A percentile compares a stretch with the other conserved stretches of the same genome.
Conservation (phyloP, 1,140 invertebrate genomes). For the Drosophila bocki region DNA sequence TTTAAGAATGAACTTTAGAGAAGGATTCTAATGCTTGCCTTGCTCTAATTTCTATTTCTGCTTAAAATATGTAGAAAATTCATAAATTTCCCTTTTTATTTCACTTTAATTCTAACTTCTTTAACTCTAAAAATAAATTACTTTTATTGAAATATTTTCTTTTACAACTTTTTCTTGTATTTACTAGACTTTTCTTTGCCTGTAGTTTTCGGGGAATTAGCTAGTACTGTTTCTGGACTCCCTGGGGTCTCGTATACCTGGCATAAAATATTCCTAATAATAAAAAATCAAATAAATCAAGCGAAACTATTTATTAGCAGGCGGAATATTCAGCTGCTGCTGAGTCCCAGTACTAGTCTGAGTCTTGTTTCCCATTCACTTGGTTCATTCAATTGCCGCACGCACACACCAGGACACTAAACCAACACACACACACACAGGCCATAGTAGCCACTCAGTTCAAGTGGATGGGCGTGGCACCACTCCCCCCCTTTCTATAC, state of each 20-base stretch:
- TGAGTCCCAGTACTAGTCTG: neutral
- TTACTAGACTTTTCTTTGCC: neutral
- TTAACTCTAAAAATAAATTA: neutral
- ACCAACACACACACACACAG: conserved; percentile 27
- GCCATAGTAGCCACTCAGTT: conserved; percentile 28
- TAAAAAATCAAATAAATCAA: conserved; percentile 82
- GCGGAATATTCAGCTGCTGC: conserved; percentile 21
- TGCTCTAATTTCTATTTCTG: neutral
- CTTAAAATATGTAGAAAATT: neutral
- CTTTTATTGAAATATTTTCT: too few species aligned
- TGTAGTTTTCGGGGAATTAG: neutral
- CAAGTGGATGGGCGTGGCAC: conserved; percentile 57
- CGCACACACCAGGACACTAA: conserved; percentile 38
- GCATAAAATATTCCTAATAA: conserved; percentile 80
- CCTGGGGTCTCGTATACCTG: conserved; percentile 54
- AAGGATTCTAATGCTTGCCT: neutral
- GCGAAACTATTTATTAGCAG: conserved; percentile 71
- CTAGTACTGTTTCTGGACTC: conserved; percentile 19
- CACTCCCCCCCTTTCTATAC: neutral
- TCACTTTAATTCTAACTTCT: too few species aligned
- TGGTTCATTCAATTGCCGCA: conserved; percentile 18
- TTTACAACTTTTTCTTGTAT: too few species aligned
- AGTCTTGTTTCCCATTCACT: neutral
- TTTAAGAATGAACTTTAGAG: neutral
- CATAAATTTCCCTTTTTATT: neutral